Percentiles rank a stretch among this genome's conserved stretches.
Evolutionary conservation across 2,888 invertebrate genomes (phyloP).

Genomic region (Monochamus alternatus): DNA sequence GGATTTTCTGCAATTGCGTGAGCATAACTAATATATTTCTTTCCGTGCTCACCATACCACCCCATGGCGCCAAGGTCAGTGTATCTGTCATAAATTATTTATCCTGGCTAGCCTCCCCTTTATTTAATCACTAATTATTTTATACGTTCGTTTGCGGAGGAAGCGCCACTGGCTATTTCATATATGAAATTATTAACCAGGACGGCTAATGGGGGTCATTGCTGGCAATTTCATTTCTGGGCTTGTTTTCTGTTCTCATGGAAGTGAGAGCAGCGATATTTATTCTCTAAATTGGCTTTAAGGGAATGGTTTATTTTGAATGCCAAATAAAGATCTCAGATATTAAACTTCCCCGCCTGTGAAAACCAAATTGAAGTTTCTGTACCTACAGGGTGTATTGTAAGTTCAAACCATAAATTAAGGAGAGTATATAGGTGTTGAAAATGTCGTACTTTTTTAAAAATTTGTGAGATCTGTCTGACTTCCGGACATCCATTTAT

Average conservation of each 20-base stretch:
- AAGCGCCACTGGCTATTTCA: background rate
- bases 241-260: background rate
- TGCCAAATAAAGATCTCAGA: too few relatives aligned
- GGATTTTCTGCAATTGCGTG: too few relatives aligned
- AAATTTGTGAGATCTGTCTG: too few relatives aligned
- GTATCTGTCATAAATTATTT: conserved; percentile 1
- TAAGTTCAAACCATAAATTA: too few relatives aligned
- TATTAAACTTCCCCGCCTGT: too few relatives aligned
- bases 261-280: background rate
- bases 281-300: background rate
- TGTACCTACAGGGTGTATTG: too few relatives aligned
- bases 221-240: background rate
- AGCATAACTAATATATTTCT: background rate
- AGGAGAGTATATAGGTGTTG: too few relatives aligned
- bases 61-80: background rate
- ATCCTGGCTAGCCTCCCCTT: background rate
- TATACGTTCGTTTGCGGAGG: background rate
- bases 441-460: too few relatives aligned
- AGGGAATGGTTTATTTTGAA: too few relatives aligned
- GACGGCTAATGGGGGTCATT: background rate
- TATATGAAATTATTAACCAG: background rate
- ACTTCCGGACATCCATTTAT: too few relatives aligned
- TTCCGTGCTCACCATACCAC: background rate
- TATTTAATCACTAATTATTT: background rate
- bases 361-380: too few relatives aligned